Conservation (phyloP, 2,888 invertebrate genomes). For the Oligia strigilis region DNA sequence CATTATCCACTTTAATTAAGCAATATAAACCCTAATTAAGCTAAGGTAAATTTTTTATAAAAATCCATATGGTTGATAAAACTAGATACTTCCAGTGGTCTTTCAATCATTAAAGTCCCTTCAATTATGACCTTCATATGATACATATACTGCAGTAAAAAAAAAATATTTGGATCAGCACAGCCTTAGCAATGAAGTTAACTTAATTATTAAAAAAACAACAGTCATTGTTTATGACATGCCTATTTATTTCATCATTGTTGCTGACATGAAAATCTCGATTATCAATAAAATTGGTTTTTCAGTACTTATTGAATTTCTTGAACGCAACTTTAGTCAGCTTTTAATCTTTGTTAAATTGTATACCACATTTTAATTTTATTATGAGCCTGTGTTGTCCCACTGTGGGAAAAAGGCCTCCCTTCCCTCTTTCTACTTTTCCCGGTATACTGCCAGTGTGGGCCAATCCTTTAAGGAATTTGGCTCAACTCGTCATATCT, state of each 20-base stretch:
- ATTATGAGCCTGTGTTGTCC: neutral
- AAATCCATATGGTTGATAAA: neutral
- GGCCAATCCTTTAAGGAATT: too few relatives aligned
- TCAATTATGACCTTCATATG: neutral
- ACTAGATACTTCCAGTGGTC: neutral
- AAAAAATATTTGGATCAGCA: neutral
- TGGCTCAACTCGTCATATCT: too few relatives aligned
- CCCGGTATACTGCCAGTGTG: too few relatives aligned
- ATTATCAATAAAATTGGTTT: neutral
- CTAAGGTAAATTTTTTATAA: neutral
- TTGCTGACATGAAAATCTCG: neutral
- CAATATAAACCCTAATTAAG: neutral
- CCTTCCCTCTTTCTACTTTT: too few relatives aligned
- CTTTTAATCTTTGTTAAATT: neutral
- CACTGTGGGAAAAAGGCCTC: too few relatives aligned
- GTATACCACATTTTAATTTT: neutral
- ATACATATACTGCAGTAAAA: neutral
- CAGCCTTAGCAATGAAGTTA: neutral
- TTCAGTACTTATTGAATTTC: neutral
- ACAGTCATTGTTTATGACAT: neutral
- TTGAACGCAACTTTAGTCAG: neutral
- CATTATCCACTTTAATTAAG: neutral
- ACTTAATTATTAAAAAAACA: neutral
- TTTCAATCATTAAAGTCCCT: neutral
- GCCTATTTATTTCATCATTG: neutral